Evolutionary conservation across 2,113 vertebrate species (phyloP), one percentile per base, ranked within the genome.

Genomic region (Pholis gunnellus): DNA sequence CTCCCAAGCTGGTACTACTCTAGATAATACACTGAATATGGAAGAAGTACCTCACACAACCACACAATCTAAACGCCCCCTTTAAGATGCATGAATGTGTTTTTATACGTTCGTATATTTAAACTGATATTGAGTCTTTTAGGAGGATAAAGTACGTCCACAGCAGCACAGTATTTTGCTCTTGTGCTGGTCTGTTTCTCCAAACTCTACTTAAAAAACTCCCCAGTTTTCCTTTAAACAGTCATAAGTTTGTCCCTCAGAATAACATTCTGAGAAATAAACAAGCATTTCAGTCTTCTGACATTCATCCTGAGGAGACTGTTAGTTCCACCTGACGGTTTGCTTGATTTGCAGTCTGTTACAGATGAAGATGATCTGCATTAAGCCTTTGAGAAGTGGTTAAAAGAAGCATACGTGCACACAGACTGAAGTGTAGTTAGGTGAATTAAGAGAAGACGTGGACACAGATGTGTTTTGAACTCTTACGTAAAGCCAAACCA

Each of bases 401-500:
- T 89, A 81, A 84, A 72, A 71, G 75, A 57, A 60, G 81, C 8
- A 5, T 36, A 13, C 56, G n/a, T 29, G 36, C 69, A 71, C 22
- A 78, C 22, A 78, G 15, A 66, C 20, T 27, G 22, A 67, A 61
- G 22, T 60, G 42, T 2, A 31, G 76, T 81, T 84, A 68, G 57
- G 10, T 48, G 40, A 25, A 75, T 56, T 70, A 59, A 36, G 2
- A 48, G 22, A 42, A 13, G 42, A 70, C 68, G 59, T 36, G 64
- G 44, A 83, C 38, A 87, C 5, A 79, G 67, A 57, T 40, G 44
- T 22, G 48, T 60, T 84, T 40, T 67, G n/a, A 81, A 59, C 25
- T 93, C 94, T 96, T 97, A 97, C 95, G 94, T 95, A 95, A 97
- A 95, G 92, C 92, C 95, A 95, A 96, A 95, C 89, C 96, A 94